Conservation (phyloP, 2,888 invertebrate species). For the Cryptophagus acutangulus region DNA sequence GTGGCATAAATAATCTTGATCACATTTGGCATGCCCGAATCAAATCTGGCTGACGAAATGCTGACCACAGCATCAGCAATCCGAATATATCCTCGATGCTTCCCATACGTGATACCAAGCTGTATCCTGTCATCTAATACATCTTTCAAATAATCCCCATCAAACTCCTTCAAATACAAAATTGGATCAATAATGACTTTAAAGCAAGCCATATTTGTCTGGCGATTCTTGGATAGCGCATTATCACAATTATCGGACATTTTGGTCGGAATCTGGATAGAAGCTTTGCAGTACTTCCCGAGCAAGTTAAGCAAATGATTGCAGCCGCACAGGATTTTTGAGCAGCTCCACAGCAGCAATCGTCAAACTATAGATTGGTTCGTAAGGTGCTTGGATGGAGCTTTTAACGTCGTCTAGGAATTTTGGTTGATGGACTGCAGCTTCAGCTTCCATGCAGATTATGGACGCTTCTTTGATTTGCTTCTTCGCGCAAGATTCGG, state of each 20-base stretch:
- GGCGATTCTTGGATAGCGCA: slow-evolving; percentile 62
- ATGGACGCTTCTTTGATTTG: slow-evolving; percentile 69
- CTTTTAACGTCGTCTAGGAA: slow-evolving; percentile 64
- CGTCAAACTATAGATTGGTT: slow-evolving; percentile 68
- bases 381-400: slow-evolving; percentile 66
- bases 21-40: slow-evolving; percentile 59
- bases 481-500: slow-evolving; percentile 71
- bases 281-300: slow-evolving; percentile 65
- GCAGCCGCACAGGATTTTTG: slow-evolving; percentile 64
- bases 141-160: slow-evolving; percentile 56
- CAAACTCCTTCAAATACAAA: slow-evolving; percentile 50
- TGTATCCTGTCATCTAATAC: slow-evolving; percentile 58
- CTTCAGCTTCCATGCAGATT: slow-evolving; percentile 80
- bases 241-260: slow-evolving; percentile 72
- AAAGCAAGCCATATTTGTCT: slow-evolving; percentile 61
- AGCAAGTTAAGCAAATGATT: slow-evolving; percentile 73
- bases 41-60: slow-evolving; percentile 67
- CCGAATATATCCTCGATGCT: slow-evolving; percentile 59
- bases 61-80: slow-evolving; percentile 64
- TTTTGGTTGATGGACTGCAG: slow-evolving; percentile 75
- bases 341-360: slow-evolving; percentile 69
- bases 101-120: slow-evolving; percentile 57
- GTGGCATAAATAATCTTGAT: slow-evolving; percentile 59
- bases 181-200: slow-evolving; percentile 52
- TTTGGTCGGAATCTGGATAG: slow-evolving; percentile 58